Percentiles rank a stretch among this genome's conserved stretches.
phyloP scores from a whole-genome alignment of 2,888 invertebrate species.

The Allygus modestus region DNA sequence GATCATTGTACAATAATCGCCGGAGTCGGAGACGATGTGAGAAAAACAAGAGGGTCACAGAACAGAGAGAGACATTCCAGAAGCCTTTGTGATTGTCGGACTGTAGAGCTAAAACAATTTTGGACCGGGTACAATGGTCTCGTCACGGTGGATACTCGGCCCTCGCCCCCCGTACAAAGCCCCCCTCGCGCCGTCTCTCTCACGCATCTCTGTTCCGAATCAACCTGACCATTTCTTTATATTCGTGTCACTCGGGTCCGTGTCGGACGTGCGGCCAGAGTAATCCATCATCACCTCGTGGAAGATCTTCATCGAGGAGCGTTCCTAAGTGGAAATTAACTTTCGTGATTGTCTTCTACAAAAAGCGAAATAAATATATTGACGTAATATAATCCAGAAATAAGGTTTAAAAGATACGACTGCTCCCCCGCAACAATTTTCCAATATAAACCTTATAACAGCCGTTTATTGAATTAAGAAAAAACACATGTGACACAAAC shows the following conservation, averaged over 20 bases:
- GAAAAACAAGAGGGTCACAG: slow-evolving; percentile 48
- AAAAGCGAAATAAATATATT: too few relatives aligned
- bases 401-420: too few relatives aligned
- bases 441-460: too few relatives aligned
- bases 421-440: too few relatives aligned
- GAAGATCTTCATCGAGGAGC: slow-evolving; percentile 14
- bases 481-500: too few relatives aligned
- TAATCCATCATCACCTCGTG: slow-evolving; percentile 2
- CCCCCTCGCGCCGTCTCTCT: slow-evolving; percentile 8
- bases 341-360: too few relatives aligned
- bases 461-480: too few relatives aligned
- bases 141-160: slow-evolving; percentile 40
- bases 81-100: slow-evolving; percentile 55
- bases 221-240: slow-evolving; percentile 52
- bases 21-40: slow-evolving; percentile 10
- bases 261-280: not conserved
- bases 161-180: slow-evolving; percentile 6
- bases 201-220: slow-evolving; percentile 5
- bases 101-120: slow-evolving; percentile 59
- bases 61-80: slow-evolving; percentile 44
- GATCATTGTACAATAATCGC: slow-evolving; percentile 10
- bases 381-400: too few relatives aligned
- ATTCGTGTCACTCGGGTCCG: slow-evolving; percentile 50
- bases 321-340: too few relatives aligned
- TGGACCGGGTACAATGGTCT: slow-evolving; percentile 40